Base-by-base conservation (phyloP, 2,797 vertebrate species). In the Platyrinchus mystaceus region DNA sequence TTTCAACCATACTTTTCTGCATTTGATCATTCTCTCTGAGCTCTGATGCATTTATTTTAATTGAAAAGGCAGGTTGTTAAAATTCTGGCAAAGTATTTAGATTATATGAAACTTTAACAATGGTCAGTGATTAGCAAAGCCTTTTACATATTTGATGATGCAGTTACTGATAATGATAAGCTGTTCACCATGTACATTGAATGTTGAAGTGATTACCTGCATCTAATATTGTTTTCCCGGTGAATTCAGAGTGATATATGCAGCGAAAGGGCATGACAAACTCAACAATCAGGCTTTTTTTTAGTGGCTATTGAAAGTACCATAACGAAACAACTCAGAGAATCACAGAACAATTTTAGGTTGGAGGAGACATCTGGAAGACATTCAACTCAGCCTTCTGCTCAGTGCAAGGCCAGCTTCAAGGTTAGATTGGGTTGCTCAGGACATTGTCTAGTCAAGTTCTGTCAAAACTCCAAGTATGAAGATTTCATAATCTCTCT, bases 121-220 rank as follows among this genome's bases (percentile, higher is more conserved):
- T 92, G 87, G 87, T 87, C 89, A 93, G 89, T 93, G 91, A 96
- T 97, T 96, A 95, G 82, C 59, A 81, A 91, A 41, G 39, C 14
- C 90, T 95, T 95, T 92, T 91, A 81, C 89, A 80, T 93, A 87
- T 94, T 89, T 95, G 83, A 91, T 92, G 67, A 93, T 91, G 74
- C 37, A 52, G 83, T 68, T 93, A 59, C 75, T 81, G 59, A 68
- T 76, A 84, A 85, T n/a, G 58, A 19, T 43, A 91, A 28, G 2
- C 74, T 75, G 55, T 43, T 94, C 66, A 37, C 68, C 24, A 44
- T 13, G 36, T 43, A 76, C 1, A 0, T 3, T 85, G 85, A 93
- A 79, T 84, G 59, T 18, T 93, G 52, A 89, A 93, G 87, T 83
- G 78, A 95, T 95, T 95, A 94, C 89, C 81, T 93, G 78, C 23